phyloP scores from a whole-genome alignment of 2,113 vertebrate genomes.

The Serilophus lunatus region DNA sequence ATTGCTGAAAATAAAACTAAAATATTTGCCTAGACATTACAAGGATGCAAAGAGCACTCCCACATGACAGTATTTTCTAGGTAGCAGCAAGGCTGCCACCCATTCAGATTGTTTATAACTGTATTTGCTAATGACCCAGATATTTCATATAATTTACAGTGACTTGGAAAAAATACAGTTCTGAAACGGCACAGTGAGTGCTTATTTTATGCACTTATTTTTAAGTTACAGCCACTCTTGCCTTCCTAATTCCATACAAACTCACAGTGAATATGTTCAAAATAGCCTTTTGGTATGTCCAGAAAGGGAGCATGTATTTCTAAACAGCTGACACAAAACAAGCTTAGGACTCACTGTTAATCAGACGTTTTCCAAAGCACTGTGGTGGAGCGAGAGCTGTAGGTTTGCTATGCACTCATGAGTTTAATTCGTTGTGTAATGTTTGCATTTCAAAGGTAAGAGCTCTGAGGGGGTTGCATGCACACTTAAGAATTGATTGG shows the following conservation, averaged over 20 bases:
- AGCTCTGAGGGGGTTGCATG: not conserved
- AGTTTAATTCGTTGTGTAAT: not conserved
- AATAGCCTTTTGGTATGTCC: not conserved
- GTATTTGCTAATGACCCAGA: not conserved
- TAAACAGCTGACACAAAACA: not conserved
- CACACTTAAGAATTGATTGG: not conserved
- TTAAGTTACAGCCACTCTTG: not conserved
- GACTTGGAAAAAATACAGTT: not conserved
- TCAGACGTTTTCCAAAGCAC: not conserved
- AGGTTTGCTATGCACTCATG: not conserved
- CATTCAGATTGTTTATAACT: not conserved
- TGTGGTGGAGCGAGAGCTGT: not conserved
- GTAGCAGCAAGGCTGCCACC: not conserved
- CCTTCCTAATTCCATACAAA: not conserved
- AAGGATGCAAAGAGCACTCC: not conserved
- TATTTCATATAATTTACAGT: not conserved
- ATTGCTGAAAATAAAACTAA: not conserved
- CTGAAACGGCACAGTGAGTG: not conserved
- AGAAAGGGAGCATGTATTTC: not conserved
- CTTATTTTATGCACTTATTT: not conserved
- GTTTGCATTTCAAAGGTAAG: constrained; percentile 19
- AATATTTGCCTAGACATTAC: not conserved
- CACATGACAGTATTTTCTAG: not conserved
- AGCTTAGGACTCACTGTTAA: not conserved
- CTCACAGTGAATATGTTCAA: not conserved